phyloP scores from a whole-genome alignment of 2,888 invertebrate species.

The Polydrusus cervinus region DNA sequence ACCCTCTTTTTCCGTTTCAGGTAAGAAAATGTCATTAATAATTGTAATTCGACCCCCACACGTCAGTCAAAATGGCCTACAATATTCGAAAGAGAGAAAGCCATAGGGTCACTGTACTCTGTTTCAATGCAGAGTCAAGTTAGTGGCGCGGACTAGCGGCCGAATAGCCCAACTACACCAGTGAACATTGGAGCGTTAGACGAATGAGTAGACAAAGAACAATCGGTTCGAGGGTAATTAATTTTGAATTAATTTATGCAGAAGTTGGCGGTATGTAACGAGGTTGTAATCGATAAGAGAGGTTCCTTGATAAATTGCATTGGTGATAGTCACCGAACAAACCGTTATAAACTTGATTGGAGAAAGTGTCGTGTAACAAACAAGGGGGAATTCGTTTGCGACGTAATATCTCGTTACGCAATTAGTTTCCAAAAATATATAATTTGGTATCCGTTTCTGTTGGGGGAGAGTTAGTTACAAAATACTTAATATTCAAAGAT shows the following conservation, averaged over 20 bases:
- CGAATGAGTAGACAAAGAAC: conserved; percentile 41
- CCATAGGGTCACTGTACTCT: conserved; percentile 52
- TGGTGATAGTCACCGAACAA: too few species aligned
- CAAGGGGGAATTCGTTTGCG: too few species aligned
- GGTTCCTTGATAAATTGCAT: too few species aligned
- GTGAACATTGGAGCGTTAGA: conserved; percentile 36
- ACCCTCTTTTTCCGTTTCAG: conserved; percentile 28
- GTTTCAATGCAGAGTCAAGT: conserved; percentile 42
- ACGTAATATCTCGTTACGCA: conserved; percentile 10
- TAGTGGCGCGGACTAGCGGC: conserved; percentile 50
- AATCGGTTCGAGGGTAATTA: conserved; percentile 15
- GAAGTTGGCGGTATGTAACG: too few species aligned
- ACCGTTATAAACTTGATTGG: too few species aligned
- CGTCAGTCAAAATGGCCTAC: conserved; percentile 27
- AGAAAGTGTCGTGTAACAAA: neutral
- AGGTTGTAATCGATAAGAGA: neutral
- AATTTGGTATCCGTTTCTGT: neutral
- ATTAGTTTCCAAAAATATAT: conserved; percentile 1
- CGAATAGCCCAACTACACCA: conserved; percentile 31
- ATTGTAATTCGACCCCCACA: conserved; percentile 30
- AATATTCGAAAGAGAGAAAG: conserved; percentile 28
- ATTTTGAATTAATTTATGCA: neutral
- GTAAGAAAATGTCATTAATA: conserved; percentile 25
- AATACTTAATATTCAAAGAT: too few species aligned
- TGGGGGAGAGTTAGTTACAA: neutral